These are phyloP conservation scores for Puffinus mauretanicus DNA, from an alignment of 2,113 vertebrate genomes.

Conservation along the genomic window DNA sequence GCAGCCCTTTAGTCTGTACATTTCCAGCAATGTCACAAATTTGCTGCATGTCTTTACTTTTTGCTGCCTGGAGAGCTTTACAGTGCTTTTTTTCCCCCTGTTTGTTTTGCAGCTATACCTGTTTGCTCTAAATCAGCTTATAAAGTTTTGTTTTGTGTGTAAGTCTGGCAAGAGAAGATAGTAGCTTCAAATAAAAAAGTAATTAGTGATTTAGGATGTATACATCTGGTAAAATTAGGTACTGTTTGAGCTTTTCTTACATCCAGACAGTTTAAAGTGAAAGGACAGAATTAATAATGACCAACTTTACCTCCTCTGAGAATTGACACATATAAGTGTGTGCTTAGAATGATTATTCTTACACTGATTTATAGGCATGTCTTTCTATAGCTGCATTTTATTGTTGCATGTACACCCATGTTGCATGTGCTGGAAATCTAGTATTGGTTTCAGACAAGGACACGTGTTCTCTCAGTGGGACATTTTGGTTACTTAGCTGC, in stretches of 20 bases:
- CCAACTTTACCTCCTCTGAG: neutral
- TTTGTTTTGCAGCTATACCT: neutral
- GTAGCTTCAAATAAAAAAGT: neutral
- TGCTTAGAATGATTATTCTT: neutral
- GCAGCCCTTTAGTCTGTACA: neutral
- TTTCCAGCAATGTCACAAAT: neutral
- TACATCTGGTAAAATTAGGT: neutral
- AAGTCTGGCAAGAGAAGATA: neutral
- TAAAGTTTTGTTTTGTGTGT: neutral
- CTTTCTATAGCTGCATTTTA: neutral
- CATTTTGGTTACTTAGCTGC: neutral
- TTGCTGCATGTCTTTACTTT: neutral
- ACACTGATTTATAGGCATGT: neutral
- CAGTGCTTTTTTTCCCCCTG: neutral
- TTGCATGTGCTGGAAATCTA: neutral
- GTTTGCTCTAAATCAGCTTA: neutral
- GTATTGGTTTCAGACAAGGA: neutral
- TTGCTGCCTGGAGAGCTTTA: neutral
- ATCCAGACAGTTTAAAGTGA: neutral
- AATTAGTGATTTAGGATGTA: neutral
- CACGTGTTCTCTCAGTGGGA: neutral
- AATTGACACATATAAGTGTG: neutral
- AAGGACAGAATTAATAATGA: neutral
- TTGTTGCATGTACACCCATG: neutral
- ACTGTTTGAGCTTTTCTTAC: neutral